phyloP scores from a whole-genome alignment of 2,888 invertebrate species.

The Netelia melanura region DNA sequence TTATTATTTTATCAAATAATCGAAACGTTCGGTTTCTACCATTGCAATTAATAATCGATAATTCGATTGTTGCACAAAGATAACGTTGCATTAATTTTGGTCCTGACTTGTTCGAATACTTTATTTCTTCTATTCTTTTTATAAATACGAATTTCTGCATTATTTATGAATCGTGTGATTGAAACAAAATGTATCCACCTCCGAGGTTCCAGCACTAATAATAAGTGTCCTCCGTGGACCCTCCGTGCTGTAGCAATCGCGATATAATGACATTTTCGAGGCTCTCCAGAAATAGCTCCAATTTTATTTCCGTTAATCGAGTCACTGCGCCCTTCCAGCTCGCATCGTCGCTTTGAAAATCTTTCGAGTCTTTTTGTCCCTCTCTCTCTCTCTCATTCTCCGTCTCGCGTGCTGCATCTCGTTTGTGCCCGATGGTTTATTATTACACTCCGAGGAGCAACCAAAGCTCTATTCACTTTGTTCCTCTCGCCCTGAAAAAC shows the following conservation, averaged over 20 bases:
- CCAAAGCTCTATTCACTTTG: constrained; percentile 6
- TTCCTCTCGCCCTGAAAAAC: constrained; percentile 28
- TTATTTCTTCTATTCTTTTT: neutral
- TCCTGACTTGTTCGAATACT: neutral
- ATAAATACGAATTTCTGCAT: neutral
- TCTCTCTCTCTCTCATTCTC: neutral
- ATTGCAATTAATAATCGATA: neutral
- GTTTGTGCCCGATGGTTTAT: constrained; percentile 60
- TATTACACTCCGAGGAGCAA: constrained; percentile 59
- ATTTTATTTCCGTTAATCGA: constrained; percentile 61
- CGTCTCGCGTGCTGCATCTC: constrained; percentile 44
- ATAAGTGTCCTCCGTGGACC: constrained; percentile 14
- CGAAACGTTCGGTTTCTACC: neutral
- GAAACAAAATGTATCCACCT: neutral
- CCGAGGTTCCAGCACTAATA: neutral
- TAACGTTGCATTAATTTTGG: neutral
- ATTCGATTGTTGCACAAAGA: neutral
- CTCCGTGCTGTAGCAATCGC: constrained; percentile 7
- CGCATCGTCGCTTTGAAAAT: constrained; percentile 37
- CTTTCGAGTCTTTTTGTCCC: neutral
- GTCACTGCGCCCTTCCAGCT: constrained; percentile 42
- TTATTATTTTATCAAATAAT: neutral
- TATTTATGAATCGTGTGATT: neutral
- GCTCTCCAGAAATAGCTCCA: constrained; percentile 53
- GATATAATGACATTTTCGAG: constrained; percentile 28